Base-by-base conservation (phyloP, 2,113 vertebrate species). In the Nothoprocta perdicaria region DNA sequence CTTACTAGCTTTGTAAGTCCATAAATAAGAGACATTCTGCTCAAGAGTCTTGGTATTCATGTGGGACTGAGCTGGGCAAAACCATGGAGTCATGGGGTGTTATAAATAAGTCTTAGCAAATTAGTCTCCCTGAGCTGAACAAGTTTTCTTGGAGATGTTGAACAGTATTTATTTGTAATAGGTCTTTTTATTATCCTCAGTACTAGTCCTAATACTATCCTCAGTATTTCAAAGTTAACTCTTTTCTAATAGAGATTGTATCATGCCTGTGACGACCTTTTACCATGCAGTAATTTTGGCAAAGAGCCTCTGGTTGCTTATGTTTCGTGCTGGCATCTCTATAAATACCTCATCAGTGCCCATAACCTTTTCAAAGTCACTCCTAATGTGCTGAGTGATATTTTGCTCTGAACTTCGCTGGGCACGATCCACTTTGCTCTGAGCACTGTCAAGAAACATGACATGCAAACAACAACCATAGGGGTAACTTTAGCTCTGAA, bases 361-460 rank as follows among this genome's bases (percentile, higher is more conserved):
- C 60, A 9, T 21, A 22, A 41, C 53, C 71, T 85, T 74, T 80
- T 62, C 84, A 87, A 92, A 79, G 87, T 43, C 55, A 74, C 76
- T 91, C 85, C 24, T 69, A 74, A 50, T 50, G 63, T 80, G 45
- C 68, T 60, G 60, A 62, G 75, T 85, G 76, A 41, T 87, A 24
- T 89, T 96, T 85, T 91, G 79, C 41, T 93, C 60, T 94, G 43
- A 31, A 6, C 50, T 85, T 85, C 63, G 35, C 41, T 89, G 79
- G 76, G 60, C 38, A 77, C 81, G 66, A 73, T 93, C 75, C 79
- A 93, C 67, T 83, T 89, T 91, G 55, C 22, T 88, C 75, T 82
- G 84, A 55, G 33, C n/a, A 46, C 33, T 85, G 72, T 80, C 87
- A 66, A 26, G 60, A 87, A 87, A 6, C 77, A 10, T 31, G 50